phyloP scores from a whole-genome alignment of 2,797 vertebrate genomes.

The Erpetoichthys calabaricus region DNA sequence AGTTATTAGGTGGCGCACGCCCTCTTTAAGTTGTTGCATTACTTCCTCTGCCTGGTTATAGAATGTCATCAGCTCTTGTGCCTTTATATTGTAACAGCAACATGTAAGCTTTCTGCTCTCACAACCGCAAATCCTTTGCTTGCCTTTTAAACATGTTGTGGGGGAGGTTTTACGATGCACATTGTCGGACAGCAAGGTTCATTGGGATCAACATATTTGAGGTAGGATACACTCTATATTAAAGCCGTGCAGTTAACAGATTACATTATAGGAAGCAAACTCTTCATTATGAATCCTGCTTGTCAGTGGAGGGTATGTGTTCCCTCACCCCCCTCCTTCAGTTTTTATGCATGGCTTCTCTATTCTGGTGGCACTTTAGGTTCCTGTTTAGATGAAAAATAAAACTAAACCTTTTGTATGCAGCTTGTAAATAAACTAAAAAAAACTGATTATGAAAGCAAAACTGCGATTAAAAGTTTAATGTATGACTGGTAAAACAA shows the following conservation, averaged over 20 bases:
- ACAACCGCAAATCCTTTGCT: slow-evolving; percentile 18
- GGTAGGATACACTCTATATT: slow-evolving; percentile 50
- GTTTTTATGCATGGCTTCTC: neutral
- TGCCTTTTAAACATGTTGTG: slow-evolving; percentile 54
- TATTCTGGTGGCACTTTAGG: neutral
- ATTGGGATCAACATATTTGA: slow-evolving; percentile 43
- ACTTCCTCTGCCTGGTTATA: slow-evolving; percentile 28
- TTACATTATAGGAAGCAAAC: too few species aligned
- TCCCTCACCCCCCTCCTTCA: too few species aligned
- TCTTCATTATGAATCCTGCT: too few species aligned
- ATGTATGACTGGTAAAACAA: too few species aligned
- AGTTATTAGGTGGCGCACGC: neutral
- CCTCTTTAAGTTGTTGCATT: slow-evolving; percentile 6
- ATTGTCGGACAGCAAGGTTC: slow-evolving; percentile 60
- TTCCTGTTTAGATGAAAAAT: slow-evolving; percentile 4
- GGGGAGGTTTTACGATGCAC: slow-evolving; percentile 57
- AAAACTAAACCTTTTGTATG: neutral
- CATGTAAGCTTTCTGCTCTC: slow-evolving; percentile 7
- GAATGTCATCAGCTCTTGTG: slow-evolving; percentile 15
- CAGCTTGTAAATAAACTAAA: too few species aligned
- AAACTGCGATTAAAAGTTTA: too few species aligned
- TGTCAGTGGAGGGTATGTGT: too few species aligned
- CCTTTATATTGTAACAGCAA: neutral
- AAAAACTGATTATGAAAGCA: too few species aligned
- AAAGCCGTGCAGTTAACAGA: too few species aligned